Percentiles rank a stretch among this genome's conserved stretches.
These are phyloP conservation scores for Protodeltote pygarga DNA, from an alignment of 2,888 invertebrate species.

Conservation along the genomic window DNA sequence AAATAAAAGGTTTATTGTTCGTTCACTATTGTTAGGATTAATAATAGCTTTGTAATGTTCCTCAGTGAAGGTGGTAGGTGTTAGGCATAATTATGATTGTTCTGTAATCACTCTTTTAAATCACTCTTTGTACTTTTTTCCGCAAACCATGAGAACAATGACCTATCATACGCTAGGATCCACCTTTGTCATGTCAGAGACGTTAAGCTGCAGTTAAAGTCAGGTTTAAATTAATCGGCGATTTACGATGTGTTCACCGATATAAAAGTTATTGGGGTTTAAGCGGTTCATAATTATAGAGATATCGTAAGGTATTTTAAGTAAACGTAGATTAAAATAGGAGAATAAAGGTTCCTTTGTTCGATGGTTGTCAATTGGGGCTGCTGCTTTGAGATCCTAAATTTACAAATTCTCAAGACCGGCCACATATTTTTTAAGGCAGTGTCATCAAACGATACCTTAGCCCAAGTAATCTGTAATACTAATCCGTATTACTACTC, in stretches of 20 bases:
- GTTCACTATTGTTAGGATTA: too few species aligned
- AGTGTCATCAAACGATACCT: too few species aligned
- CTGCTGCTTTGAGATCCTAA: too few species aligned
- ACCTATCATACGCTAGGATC: constrained; percentile 44
- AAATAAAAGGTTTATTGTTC: too few species aligned
- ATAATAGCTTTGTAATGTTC: too few species aligned
- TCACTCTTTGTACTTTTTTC: constrained; percentile 51
- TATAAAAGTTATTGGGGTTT: constrained; percentile 7
- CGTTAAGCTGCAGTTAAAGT: constrained; percentile 26
- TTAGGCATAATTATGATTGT: constrained; percentile 27
- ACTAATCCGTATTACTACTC: too few species aligned
- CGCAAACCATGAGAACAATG: constrained; percentile 51
- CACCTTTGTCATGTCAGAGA: constrained; percentile 25
- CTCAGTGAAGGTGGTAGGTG: constrained; percentile 30
- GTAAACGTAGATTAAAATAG: constrained; percentile 4
- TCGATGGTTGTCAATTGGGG: too few species aligned
- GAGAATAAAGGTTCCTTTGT: constrained; percentile 9
- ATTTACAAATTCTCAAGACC: too few species aligned
- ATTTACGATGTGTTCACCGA: constrained; percentile 16
- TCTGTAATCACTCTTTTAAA: too few species aligned
- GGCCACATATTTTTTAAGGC: too few species aligned
- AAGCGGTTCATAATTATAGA: constrained; percentile 13
- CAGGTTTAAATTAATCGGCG: constrained; percentile 28
- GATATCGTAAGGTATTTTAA: constrained; percentile 5
- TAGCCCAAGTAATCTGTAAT: too few species aligned